Conservation (phyloP, 2,888 invertebrate species). For the Philaethria dido region DNA sequence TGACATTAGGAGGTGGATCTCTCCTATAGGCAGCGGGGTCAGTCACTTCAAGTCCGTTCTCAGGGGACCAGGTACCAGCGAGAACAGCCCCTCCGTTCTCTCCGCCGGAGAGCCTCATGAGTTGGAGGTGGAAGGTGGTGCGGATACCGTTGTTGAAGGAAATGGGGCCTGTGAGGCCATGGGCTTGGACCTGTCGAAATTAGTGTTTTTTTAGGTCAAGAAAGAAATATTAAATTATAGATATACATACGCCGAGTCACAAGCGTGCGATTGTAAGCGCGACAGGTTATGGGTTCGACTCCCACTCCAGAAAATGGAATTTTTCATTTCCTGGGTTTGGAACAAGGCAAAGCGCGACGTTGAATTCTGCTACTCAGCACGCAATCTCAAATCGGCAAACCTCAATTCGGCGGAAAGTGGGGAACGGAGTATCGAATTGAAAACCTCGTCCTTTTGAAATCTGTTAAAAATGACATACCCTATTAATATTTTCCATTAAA, state of each 20-base stretch:
- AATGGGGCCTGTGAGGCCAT: slow-evolving; percentile 94
- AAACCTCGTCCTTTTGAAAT: too few relatives aligned
- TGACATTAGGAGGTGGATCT: slow-evolving; percentile 92
- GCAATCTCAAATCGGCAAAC: too few relatives aligned
- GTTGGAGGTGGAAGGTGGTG: slow-evolving; percentile 92
- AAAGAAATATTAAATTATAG: too few relatives aligned
- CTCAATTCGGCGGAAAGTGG: too few relatives aligned
- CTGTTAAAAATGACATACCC: slow-evolving; percentile 50
- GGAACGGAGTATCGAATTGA: too few relatives aligned
- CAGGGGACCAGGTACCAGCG: slow-evolving; percentile 92
- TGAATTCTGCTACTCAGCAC: too few relatives aligned
- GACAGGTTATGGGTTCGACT: too few relatives aligned
- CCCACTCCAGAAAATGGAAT: too few relatives aligned
- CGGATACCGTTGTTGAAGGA: slow-evolving; percentile 94
- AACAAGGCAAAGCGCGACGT: too few relatives aligned
- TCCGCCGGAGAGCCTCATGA: slow-evolving; percentile 91
- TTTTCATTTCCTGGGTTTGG: too few relatives aligned
- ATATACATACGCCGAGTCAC: too few relatives aligned
- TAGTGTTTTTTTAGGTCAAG: background rate
- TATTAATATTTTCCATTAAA: slow-evolving; percentile 67
- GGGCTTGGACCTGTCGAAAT: slow-evolving; percentile 87
- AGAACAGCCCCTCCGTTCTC: slow-evolving; percentile 85
- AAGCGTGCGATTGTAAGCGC: too few relatives aligned
- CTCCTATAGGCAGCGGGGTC: slow-evolving; percentile 94
- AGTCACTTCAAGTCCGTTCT: slow-evolving; percentile 90